Evolutionary conservation across 2,888 invertebrate genomes (phyloP), one percentile per base, ranked within the genome.

Genomic region (Diadegma fenestrale): DNA sequence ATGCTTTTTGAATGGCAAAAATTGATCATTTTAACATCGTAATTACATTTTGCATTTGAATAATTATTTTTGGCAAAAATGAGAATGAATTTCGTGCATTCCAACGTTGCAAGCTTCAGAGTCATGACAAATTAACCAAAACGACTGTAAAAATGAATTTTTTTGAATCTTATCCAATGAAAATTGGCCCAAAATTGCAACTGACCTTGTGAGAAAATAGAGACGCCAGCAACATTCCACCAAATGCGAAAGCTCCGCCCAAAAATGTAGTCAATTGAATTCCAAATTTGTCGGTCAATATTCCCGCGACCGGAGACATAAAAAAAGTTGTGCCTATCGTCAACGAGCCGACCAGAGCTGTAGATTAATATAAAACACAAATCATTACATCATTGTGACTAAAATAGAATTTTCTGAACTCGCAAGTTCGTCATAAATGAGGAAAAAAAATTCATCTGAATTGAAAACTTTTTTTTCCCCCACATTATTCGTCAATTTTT

Each of bases 281-380:
- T n/a, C 99, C 99, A 88, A 98, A 95, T 88, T 96, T 95, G 92
- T 97, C 98, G 1, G 98, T 98, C 76, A 99, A 94, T 71, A 98
- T 96, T 66, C 98, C 98, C 33, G 98, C 97, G 48, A 99, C 94
- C 17, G 98, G 97, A 4, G 98, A 98, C 88, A 98, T 94, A 87
- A 98, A 95, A 94, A 99, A 99, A 76, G 98, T 98, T 68, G 97
- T 97, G 54, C 98, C 98, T 93, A 98, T 97, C 30, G 97, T 96
- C 88, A 98, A 94, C 0, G 98, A 97, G 8, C 98, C 98, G 86
- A 98, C 98, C 92, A 98, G 95, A 88, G 98, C 99, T 98, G 96
- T 87, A 97, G 96, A 88, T 92, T 90, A 92, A 88, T 14, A 14
- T 58, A 5, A 58, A 5, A 58, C 26, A 58, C 14, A 19, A 26